These are phyloP conservation scores for Tympanuchus pallidicinctus DNA, from an alignment of 2,113 vertebrate genomes.

Conservation along the genomic window DNA sequence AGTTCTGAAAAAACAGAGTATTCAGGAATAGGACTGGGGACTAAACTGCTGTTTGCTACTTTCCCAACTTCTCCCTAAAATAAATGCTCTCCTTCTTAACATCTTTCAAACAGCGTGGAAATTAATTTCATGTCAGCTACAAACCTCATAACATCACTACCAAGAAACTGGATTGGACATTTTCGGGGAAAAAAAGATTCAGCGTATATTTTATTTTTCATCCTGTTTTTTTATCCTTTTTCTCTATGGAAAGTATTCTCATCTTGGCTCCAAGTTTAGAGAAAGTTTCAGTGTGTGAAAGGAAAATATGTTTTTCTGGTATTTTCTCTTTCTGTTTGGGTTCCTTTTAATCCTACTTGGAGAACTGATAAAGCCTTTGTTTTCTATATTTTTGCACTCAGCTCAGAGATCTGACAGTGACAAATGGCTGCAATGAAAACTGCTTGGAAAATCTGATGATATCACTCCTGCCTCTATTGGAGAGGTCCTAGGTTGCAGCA, in stretches of 20 bases:
- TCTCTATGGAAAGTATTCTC: conserved; percentile 37
- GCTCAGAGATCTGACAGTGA: conserved; percentile 11
- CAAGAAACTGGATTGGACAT: not conserved
- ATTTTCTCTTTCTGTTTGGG: not conserved
- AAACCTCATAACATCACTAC: not conserved
- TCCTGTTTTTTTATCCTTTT: not conserved
- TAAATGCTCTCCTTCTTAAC: not conserved
- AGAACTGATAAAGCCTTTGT: not conserved
- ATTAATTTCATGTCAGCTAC: not conserved
- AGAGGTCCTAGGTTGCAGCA: not conserved
- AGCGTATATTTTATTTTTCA: not conserved
- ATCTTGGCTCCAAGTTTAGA: not conserved
- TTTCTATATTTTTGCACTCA: not conserved
- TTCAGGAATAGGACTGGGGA: not conserved
- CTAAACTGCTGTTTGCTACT: not conserved
- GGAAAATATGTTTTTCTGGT: not conserved
- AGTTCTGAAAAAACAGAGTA: not conserved
- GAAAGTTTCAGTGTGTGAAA: not conserved
- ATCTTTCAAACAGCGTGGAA: not conserved
- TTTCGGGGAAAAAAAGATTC: not conserved
- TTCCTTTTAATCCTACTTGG: not conserved
- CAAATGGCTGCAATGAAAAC: not conserved
- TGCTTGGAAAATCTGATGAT: not conserved
- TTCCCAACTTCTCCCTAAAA: not conserved
- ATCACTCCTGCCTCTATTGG: not conserved